Evolutionary conservation across 2,888 invertebrate species (phyloP), one percentile per base, ranked within the genome.

Genomic region (Apoda limacodes): DNA sequence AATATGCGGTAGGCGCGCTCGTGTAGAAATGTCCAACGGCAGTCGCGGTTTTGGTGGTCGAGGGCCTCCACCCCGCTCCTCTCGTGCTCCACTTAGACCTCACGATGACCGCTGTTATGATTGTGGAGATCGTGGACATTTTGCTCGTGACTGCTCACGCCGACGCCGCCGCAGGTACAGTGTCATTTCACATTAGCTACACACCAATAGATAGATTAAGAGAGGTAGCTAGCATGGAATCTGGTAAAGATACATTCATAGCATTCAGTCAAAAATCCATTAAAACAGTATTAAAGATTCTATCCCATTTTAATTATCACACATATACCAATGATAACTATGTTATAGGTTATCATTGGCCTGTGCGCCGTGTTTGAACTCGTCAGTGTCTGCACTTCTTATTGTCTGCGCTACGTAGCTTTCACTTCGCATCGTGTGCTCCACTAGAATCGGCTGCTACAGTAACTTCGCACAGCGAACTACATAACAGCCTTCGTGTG

Each of bases 91-190:
- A n/a, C 89, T 93, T 11, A 90, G 93, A 55, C 90, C 94, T 47
- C 92, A 93, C 6, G 93, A 94, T 54, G 95, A 95, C 74, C 88
- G 93, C 39, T 96, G 96, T 69, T 96, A 95, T 60, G 95, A 95
- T 60, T 96, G 96, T 70, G 95, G 95, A 20, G 94, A 93, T 53
- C 84, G 93, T 41, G 96, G 96, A 5, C 95, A 96, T 65, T 95
- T 95, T 66, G 95, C 95, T 29, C 85, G 95, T 45, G 94, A 96
- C 64, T 95, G 96, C 68, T 85, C 88, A 34, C 83, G 90, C 40
- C 87, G 90, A 52, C 82, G 87, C 44, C 85, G 87, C 66, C 72
- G 82, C 65, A 80, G 81, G 81, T 81, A 53, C n/a, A n/a, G n/a
- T n/a, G n/a, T n/a, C n/a, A n/a, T n/a, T n/a, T n/a, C n/a, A n/a